Percentiles rank a stretch among this genome's conserved stretches.
phyloP scores from a whole-genome alignment of 2,797 vertebrate genomes.

The Cyclura pinguis region DNA sequence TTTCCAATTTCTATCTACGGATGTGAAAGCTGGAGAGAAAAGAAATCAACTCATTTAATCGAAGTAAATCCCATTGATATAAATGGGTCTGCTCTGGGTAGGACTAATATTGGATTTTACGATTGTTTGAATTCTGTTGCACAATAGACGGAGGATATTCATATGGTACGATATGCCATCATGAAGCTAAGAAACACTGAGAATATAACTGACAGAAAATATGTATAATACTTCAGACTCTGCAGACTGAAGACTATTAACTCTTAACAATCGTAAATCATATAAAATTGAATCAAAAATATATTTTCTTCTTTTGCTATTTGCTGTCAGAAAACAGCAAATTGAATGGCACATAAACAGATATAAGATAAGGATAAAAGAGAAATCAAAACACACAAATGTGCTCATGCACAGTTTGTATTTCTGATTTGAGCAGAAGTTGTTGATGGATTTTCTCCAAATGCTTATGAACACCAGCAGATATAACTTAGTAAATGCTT shows the following conservation, averaged over 20 bases:
- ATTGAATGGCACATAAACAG: constrained; percentile 15
- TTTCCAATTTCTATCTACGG: too few species aligned
- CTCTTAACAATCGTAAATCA: constrained; percentile 29
- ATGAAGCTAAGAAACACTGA: background rate
- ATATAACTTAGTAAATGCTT: constrained; percentile 1
- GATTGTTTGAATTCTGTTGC: background rate
- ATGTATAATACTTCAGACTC: background rate
- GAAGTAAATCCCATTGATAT: background rate
- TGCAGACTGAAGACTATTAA: constrained; percentile 20
- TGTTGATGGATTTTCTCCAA: constrained; percentile 19
- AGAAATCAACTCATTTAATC: too few species aligned
- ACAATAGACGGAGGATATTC: background rate
- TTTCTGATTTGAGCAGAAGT: constrained; percentile 16
- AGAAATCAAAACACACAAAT: constrained; percentile 33
- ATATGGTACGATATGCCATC: background rate
- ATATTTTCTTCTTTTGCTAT: constrained; percentile 4
- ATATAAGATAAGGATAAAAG: constrained; percentile 19
- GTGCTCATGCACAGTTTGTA: constrained; percentile 1
- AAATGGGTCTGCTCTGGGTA: background rate
- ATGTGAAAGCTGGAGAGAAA: too few species aligned
- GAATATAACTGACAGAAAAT: background rate
- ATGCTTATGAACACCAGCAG: background rate
- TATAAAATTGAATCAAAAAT: constrained; percentile 23
- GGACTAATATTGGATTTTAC: background rate
- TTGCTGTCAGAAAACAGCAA: constrained; percentile 14